A percentile compares a stretch with the other conserved stretches of the same genome.
Conservation (phyloP, 2,888 invertebrate species). For the Marronus borbonicus region DNA sequence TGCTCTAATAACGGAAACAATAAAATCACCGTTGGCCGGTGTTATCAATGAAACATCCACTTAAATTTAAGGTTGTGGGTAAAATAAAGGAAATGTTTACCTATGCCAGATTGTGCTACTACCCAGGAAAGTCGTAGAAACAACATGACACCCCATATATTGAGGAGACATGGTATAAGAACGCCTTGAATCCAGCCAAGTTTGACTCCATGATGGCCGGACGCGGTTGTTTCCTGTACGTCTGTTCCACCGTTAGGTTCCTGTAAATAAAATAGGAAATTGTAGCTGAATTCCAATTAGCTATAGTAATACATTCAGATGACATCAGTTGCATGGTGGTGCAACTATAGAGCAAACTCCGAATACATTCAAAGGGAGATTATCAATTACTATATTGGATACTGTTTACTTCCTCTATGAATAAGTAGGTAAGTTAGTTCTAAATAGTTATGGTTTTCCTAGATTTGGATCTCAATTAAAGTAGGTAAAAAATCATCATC, state of each 20-base stretch:
- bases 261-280: conserved; percentile 54
- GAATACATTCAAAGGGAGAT: too few relatives aligned
- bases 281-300: neutral
- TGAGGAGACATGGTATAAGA: conserved; percentile 93
- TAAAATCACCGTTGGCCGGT: too few relatives aligned
- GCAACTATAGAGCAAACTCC: too few relatives aligned
- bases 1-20: too few relatives aligned
- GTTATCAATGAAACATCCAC: too few relatives aligned
- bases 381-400: too few relatives aligned
- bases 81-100: conserved; percentile 60
- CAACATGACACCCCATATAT: conserved; percentile 99
- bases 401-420: too few relatives aligned
- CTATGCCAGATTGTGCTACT: conserved; percentile 93
- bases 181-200: conserved; percentile 95
- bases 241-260: conserved; percentile 60
- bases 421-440: too few relatives aligned
- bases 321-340: neutral
- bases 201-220: conserved; percentile 75
- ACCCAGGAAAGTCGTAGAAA: conserved; percentile 98
- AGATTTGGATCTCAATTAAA: too few relatives aligned
- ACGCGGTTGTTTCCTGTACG: conserved; percentile 59
- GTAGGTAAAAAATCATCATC: too few relatives aligned
- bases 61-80: too few relatives aligned
- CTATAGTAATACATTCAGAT: neutral
- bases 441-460: too few relatives aligned